phyloP scores from a whole-genome alignment of 92 coral and sea anemone genomes.

The Epizoanthus scotinus region DNA sequence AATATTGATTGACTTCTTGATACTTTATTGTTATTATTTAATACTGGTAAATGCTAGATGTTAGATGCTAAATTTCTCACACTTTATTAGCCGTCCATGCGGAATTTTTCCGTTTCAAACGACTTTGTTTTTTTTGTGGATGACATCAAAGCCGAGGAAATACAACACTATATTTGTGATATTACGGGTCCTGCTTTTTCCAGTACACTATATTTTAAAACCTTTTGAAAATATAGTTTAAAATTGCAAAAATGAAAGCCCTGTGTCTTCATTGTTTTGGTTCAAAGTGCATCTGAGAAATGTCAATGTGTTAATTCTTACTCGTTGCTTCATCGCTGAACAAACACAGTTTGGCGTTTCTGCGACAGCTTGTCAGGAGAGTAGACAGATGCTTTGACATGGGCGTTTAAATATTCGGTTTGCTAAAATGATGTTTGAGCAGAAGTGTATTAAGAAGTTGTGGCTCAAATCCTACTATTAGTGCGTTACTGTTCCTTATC shows the following conservation, averaged over 20 bases:
- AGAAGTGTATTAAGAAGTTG: not conserved
- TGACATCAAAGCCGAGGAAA: too few species aligned
- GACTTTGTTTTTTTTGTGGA: too few species aligned
- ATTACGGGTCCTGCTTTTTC: too few species aligned
- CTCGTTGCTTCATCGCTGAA: conserved; percentile 15
- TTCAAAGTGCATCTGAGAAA: conserved; percentile 11
- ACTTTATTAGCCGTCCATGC: too few species aligned
- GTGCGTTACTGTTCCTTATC: not conserved
- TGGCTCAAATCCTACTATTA: not conserved
- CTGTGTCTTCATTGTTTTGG: not conserved
- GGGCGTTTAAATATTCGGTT: conserved; percentile 10
- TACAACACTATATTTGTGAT: too few species aligned
- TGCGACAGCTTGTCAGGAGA: conserved; percentile 39
- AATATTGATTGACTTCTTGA: not conserved
- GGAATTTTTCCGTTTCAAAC: too few species aligned
- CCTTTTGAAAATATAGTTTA: too few species aligned
- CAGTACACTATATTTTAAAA: too few species aligned
- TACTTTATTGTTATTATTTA: not conserved
- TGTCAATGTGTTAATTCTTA: not conserved
- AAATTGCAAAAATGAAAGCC: too few species aligned
- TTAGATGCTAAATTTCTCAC: too few species aligned
- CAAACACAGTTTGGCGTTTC: conserved; percentile 14
- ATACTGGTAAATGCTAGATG: not conserved
- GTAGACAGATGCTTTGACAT: conserved; percentile 22
- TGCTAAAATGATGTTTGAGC: conserved; percentile 4